Percentiles rank a stretch among this genome's conserved stretches.
phyloP scores from a whole-genome alignment of 2,888 invertebrate species.

The Orthosia gothica region DNA sequence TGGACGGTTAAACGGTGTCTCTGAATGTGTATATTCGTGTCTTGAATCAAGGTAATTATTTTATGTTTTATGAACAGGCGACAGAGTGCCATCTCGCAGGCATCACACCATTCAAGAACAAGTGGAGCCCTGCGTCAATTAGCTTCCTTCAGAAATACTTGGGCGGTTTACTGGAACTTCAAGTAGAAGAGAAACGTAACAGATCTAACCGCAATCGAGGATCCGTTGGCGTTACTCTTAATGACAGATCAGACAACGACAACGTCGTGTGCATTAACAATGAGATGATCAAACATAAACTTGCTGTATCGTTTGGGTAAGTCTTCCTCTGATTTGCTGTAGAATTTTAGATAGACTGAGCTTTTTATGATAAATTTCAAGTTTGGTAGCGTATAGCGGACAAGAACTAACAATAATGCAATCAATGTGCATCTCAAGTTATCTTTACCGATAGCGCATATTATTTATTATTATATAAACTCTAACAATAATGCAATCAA shows the following conservation, averaged over 20 bases:
- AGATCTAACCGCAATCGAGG: conserved; percentile 60
- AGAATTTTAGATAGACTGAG: too few relatives aligned
- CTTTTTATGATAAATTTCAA: neutral
- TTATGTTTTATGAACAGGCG: conserved; percentile 73
- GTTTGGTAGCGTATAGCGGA: too few relatives aligned
- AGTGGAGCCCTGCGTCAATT: conserved; percentile 83
- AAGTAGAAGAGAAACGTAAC: conserved; percentile 79
- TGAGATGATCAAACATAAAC: conserved; percentile 85
- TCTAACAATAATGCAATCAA: neutral
- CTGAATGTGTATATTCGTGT: too few relatives aligned
- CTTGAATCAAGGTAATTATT: neutral
- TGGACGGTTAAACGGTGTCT: too few relatives aligned
- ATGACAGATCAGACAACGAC: conserved; percentile 76
- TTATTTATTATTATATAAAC: too few relatives aligned
- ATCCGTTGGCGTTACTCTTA: conserved; percentile 82
- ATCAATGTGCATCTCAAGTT: too few relatives aligned
- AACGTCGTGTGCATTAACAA: conserved; percentile 81
- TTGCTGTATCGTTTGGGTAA: conserved; percentile 85
- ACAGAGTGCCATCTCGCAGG: conserved; percentile 86
- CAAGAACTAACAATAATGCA: too few relatives aligned
- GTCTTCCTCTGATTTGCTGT: conserved; percentile 25
- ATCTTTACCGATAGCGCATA: too few relatives aligned
- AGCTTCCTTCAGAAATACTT: conserved; percentile 76
- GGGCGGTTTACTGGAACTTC: conserved; percentile 75
- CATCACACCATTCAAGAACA: conserved; percentile 83